Evolutionary conservation across 1,140 invertebrate genomes (phyloP), one percentile per base, ranked within the genome.

Genomic region (Drosophila nikananu): DNA sequence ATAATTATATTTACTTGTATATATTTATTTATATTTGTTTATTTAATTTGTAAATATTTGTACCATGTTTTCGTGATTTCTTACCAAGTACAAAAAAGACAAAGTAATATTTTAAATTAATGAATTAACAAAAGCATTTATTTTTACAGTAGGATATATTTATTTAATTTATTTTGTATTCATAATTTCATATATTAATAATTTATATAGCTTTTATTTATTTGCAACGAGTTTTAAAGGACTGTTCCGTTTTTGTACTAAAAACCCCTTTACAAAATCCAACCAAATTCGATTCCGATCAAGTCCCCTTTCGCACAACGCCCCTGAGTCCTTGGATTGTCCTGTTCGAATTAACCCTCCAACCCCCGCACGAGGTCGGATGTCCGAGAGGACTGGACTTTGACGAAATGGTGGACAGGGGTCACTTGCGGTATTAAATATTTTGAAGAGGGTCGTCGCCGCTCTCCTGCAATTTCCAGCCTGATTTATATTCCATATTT

Each of bases 391-490:
- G 46, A 70, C 44, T 62, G 44, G 75, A 81, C 80, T 84, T 86
- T 84, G 82, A 81, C 67, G 77, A 83, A 51, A 81, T 58, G 72
- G 73, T 52, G 86, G 84, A 84, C 84, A 89, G 86, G 84, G 84
- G 84, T 89, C 84, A 89, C 70, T 89, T 89, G 84, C 48, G 84
- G 84, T 89, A 89, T 89, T 89, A 79, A 89, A 89, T 89, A 89
- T 89, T 89, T 70, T 89, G 84, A 89, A 90, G 84, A 89, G 84
- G 84, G 84, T 89, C 86, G 81, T 62, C 37, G 66, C 52, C 60
- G 58, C 62, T 52, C 9, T 52, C 73, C 54, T 21, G 55, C 81
- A 81, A 75, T 90, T 63, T 57, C 48, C 32, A 81, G 70, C 84
- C 75, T 89, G 84, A 89, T 89, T 89, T 89, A 89, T 81, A 83